Base-by-base conservation (phyloP, 2,113 vertebrate genomes). In the Callipepla squamata region DNA sequence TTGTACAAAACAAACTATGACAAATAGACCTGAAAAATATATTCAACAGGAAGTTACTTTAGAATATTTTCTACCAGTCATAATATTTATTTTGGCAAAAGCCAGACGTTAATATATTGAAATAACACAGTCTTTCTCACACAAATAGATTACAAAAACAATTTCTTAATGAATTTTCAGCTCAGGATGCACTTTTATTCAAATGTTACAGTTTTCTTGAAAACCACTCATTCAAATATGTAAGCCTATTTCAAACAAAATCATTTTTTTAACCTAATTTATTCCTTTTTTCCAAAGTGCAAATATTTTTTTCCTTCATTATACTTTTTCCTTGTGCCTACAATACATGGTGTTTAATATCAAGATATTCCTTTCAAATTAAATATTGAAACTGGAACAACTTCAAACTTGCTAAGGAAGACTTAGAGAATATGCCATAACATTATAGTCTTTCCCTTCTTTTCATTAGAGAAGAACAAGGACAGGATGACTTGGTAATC, bases 81-180 rank as follows among this genome's bases (percentile, higher is more conserved):
- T 34, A 53, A 34, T 0, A 50, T 14, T 51, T 6, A 63, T 10
- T 69, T 21, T 26, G 13, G 3, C 4, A 74, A 80, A 89, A 3
- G 30, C 5, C 45, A 58, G 50, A 92, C 58, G 6, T 42, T 77
- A 86, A 50, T 5, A 28, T 42, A 66, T 8, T 48, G 42, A 34
- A 76, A 70, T 5, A 10, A 48, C 16, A 28, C 0, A 0, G 30
- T 19, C 5, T 77, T 87, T 44, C 28, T 30, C 19, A 21, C 13
- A 25, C 2, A 84, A 67, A 12, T 44, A 87, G 80, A 74, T 20
- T 45, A 72, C 4, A 28, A 69, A 80, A 48, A 4, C 28, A 53
- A 17, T 28, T 53, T 9, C 2, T 81, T 61, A 65, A 22, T 45
- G 40, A 42, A 55, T n/a, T 79, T 36, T 59, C 8, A 79, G 17